Evolutionary conservation across 2,797 vertebrate genomes (phyloP), one percentile per base, ranked within the genome.

Genomic region (Cirrhinus mrigala): DNA sequence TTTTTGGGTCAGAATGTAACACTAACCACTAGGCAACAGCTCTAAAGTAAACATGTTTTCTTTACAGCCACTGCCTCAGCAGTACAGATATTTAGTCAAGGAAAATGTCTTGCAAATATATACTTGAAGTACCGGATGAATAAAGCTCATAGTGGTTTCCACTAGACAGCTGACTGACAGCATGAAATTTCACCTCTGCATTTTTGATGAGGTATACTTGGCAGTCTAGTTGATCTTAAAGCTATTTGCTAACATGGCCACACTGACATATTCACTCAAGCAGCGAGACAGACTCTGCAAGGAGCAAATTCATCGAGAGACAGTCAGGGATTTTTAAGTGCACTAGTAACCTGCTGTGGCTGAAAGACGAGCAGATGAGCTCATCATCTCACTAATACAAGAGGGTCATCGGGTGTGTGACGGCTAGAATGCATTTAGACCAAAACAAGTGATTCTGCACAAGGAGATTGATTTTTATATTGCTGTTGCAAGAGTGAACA

Each of bases 161-260:
- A 76, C 52, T 74, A 74, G 70, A 83, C 68, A 82, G 52, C 29
- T 76, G 58, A 78, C 64, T 16, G 75, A 86, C 81, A 64, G 44
- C 85, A 77, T 68, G 82, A 78, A 56, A 58, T 58, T 60, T 70
- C 75, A 84, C 40, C 64, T 70, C 16, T 29, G 24, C 50, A 78
- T 46, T 84, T 79, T 60, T 76, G 46, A 64, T 54, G 6, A 68
- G 27, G 20, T 70, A 66, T 20, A 56, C 24, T 58, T 84, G 75
- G 52, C 62, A 84, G 82, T 68, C 18, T 27, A 48, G 52, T 48
- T 79, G 52, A 79, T 69, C 64, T 29, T 69, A 48, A 56, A 70
- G 75, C 52, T 78, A 84, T 70, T 78, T 84, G 83, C 4, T 66
- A 70, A 70, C 50, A 76, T 27, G 15, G 29, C 22, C 60, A 68